These are phyloP conservation scores for Tuberolachnus salignus DNA, from an alignment of 2,888 invertebrate genomes.

Conservation along the genomic window DNA sequence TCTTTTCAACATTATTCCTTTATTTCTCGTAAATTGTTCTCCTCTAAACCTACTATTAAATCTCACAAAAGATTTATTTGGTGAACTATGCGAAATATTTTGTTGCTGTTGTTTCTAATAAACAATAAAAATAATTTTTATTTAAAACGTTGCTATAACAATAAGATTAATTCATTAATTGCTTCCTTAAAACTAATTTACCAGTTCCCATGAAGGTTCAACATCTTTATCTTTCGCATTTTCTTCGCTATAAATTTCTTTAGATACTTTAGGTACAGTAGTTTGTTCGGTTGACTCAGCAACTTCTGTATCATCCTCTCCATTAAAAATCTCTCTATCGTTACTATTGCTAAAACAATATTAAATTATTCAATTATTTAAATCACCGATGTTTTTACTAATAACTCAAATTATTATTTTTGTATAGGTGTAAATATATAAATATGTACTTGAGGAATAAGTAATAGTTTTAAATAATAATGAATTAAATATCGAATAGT, in stretches of 20 bases:
- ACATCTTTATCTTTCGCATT: slow-evolving; percentile 37
- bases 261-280: slow-evolving; percentile 24
- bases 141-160: no score
- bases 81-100: slow-evolving; percentile 14
- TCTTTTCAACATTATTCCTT: slow-evolving; percentile 39
- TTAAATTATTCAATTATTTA: no score
- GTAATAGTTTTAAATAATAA: no score
- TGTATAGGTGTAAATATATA: no score
- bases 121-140: background rate
- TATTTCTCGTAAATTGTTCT: slow-evolving; percentile 37
- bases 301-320: slow-evolving; percentile 65
- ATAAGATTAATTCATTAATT: no score
- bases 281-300: slow-evolving; percentile 27
- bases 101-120: slow-evolving; percentile 24
- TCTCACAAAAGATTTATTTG: slow-evolving; percentile 30
- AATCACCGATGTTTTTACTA: background rate
- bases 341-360: slow-evolving; percentile 58
- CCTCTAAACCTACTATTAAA: slow-evolving; percentile 43
- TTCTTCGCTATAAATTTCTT: slow-evolving; percentile 32
- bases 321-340: slow-evolving; percentile 83
- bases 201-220: slow-evolving; percentile 44
- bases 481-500: no score
- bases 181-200: slow-evolving; percentile 1
- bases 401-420: background rate
- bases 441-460: no score